Evolutionary conservation across 2,113 vertebrate genomes (phyloP), one percentile per base, ranked within the genome.

Genomic region (Pluvianellus socialis): DNA sequence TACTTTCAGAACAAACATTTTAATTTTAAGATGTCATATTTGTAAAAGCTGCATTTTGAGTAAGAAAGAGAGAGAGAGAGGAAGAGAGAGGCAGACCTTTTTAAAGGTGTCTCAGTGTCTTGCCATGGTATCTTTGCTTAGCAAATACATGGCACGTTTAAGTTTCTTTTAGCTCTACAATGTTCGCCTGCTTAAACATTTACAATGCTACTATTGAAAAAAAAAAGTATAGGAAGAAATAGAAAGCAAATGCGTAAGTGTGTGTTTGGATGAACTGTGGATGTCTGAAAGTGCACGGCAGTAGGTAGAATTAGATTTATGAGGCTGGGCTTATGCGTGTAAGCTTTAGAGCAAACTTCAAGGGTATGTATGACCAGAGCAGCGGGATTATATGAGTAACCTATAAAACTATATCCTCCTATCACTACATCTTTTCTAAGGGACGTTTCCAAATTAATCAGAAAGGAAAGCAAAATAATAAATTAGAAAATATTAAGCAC

Each of bases 1-100:
- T 94, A 89, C 86, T 93, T 96, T 92, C 86, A 91, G 86, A 91
- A 88, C 92, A 96, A 96, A 93, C 93, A 95, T 94, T 96, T 96
- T 95, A 96, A 95, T 97, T 97, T 96, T 92, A 85, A 93, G 90
- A 77, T 94, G 95, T 94, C 93, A 59, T 92, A 86, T 96, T 96
- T 96, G 75, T 94, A 90, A 96, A 92, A 95, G 92, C 79, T 93
- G 74, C 50, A 52, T 96, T 96, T 92, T 92, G 82, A 92, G 67
- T 74, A 55, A 93, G 85, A 68, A 50, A 35, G 77, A 65, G 62
- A 65, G 40, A 53, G 52, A 92, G 76, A 76, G 65, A 90, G 85
- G 28, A 53, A 74, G 71, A 73, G 27, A 62, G 81, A 91, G 40
- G 68, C 53, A 92, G 90, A 83, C 55, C 72, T 42, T 86, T 88